Evolutionary conservation across 1,140 invertebrate species (phyloP), one percentile per base, ranked within the genome.

Genomic region (Aphelinus certus): DNA sequence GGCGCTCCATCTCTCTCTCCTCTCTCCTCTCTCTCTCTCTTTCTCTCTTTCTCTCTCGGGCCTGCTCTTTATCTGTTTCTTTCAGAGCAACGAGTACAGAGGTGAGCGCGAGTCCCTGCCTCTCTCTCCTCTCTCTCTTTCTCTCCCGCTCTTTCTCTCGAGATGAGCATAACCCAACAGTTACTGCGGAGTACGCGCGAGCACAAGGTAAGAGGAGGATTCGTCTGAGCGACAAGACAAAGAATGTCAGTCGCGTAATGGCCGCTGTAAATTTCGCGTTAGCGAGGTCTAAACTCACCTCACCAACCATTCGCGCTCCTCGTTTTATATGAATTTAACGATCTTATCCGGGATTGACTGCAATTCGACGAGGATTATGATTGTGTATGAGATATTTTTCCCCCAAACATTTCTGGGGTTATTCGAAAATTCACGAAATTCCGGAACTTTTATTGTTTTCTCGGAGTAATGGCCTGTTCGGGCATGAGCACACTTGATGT

Each of bases 221-320:
- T 70, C 71, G 67, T 64, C 74, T 81, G 80, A 83, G 80, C 79
- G 81, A 85, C 82, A 82, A 85, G 81, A 85, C 84, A 85, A 86
- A 85, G 81, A 81, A 85, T 84, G 83, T 84, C 81, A 80, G 78
- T 76, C 71, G 76, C 75, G 77, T 85, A 85, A 86, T 85, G 80
- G 80, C 79, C 69, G 82, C 77, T 81, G 82, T 83, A 85, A 84
- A 84, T 85, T 83, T 83, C 78, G 76, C 78, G 76, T 83, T 81
- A 79, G 75, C 77, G 65, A 79, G 79, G 64, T 67, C 67, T 71
- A 76, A 79, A 71, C 75, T 57, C 60, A 26, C 9, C 66, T 56
- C 62, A 2, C n/a, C 6, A 47, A 46, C 47, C 47, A 7, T 7
- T 42, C n/a, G 26, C 45, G 56, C 61, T 70, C 51, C 49, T 62